phyloP scores from a whole-genome alignment of 1,140 invertebrate species.

The Matsumurasca onukii region DNA sequence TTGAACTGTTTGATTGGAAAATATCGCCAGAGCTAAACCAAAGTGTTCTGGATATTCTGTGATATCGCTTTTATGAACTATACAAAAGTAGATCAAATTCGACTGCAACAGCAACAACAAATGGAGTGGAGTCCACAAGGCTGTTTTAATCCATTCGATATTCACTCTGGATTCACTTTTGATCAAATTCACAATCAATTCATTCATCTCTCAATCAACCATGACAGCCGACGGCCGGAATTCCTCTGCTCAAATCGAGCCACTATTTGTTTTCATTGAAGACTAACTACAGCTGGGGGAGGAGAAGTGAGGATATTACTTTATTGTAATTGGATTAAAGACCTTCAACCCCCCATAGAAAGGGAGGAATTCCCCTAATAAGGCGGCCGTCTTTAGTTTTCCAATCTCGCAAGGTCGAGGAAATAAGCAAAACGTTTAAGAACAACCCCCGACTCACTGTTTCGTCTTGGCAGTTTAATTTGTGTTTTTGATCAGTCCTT shows the following conservation, averaged over 20 bases:
- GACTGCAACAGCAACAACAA: too few species aligned
- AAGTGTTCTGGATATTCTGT: too few species aligned
- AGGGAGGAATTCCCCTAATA: conserved; percentile 26
- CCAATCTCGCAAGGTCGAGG: conserved; percentile 8
- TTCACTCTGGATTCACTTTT: too few species aligned
- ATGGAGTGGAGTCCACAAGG: too few species aligned
- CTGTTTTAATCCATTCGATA: too few species aligned
- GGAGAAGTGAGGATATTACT: conserved; percentile 21
- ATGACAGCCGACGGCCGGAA: conserved; percentile 14
- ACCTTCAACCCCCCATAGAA: conserved; percentile 16
- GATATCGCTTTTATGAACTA: too few species aligned
- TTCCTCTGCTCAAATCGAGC: conserved; percentile 19
- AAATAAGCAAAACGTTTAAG: conserved; percentile 24
- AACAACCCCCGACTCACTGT: neutral
- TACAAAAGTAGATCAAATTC: too few species aligned
- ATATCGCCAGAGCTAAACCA: too few species aligned
- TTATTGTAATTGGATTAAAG: conserved; percentile 27
- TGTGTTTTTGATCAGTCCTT: neutral
- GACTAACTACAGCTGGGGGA: neutral
- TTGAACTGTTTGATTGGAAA: too few species aligned
- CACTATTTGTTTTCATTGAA: conserved; percentile 26
- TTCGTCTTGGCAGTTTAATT: neutral
- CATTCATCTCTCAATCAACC: too few species aligned
- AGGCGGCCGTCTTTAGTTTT: conserved; percentile 21
- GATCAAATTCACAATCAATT: too few species aligned